Percentiles rank a stretch among this genome's conserved stretches.
Conservation (phyloP, 1,140 invertebrate species). For the Microplitis mediator region DNA sequence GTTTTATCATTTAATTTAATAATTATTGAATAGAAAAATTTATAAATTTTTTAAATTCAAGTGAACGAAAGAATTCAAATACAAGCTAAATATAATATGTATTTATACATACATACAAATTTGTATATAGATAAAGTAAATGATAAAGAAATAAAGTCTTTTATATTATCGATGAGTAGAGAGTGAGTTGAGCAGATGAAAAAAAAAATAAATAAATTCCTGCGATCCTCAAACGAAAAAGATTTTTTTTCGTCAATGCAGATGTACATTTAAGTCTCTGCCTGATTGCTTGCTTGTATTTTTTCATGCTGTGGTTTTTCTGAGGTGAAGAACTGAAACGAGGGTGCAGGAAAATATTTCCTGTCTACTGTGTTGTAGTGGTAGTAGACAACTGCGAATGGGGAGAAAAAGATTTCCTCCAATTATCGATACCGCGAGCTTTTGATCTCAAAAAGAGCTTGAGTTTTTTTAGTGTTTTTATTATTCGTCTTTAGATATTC, state of each 20-base stretch:
- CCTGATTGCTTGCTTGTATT: not conserved
- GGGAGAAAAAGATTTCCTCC: slow-evolving; percentile 52
- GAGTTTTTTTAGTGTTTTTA: not conserved
- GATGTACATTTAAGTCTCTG: not conserved
- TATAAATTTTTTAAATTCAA: not conserved
- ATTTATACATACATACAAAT: no score
- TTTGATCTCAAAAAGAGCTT: slow-evolving; percentile 51
- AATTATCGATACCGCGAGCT: slow-evolving; percentile 58
- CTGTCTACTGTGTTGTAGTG: not conserved
- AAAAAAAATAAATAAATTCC: not conserved
- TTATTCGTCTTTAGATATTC: not conserved
- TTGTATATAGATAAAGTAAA: not conserved
- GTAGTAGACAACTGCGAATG: slow-evolving; percentile 14
- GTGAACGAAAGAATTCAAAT: not conserved
- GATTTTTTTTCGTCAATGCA: not conserved
- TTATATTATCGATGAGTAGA: no score
- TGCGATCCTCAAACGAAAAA: not conserved
- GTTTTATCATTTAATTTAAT: not conserved
- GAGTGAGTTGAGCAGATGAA: not conserved
- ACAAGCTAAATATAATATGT: no score
- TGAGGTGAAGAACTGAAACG: not conserved
- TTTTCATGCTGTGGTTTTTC: no score
- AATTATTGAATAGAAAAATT: not conserved
- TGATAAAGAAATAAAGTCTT: not conserved
- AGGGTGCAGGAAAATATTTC: not conserved